Evolutionary conservation across 2,888 invertebrate species (phyloP), one percentile per base, ranked within the genome.

Genomic region (Esperia sulphurella): DNA sequence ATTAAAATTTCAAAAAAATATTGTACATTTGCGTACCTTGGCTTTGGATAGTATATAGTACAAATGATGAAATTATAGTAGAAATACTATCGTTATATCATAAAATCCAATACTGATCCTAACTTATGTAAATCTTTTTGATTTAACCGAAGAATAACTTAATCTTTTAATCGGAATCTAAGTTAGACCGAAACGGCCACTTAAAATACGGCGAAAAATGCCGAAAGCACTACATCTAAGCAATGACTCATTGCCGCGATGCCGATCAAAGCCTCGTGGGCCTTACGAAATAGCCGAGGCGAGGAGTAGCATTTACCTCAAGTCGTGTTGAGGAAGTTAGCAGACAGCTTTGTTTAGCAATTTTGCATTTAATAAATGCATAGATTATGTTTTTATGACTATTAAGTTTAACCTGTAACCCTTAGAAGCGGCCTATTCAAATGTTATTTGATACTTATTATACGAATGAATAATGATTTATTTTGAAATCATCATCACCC

Each of bases 311-410:
- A 29, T 45, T 71, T 62, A 70, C 70, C 65, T 66, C 61, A 54
- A 68, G 71, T 72, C 75, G 70, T 70, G 73, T 68, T 61, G 61
- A 71, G 73, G 76, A 79, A 77, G 71, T 74, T 66, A 61, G 65
- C 64, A 61, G 65, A 54, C 41, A 68, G 65, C 65, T 72, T 53
- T 56, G 59, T 79, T 76, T 55, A 54, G 69, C 63, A 77, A 79
- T 63, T 50, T 55, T 61, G 63, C 64, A 52, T 62, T 65, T 50
- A 51, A 50, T 49, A 51, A 51, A 49, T 42, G 46, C 48, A 49
- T 52, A 51, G 52, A 46, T 49, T 50, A 42, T 47, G 51, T 48
- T 54, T 52, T 35, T 35, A 35, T 35, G 8, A 10, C 35, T 35
- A n/a, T n/a, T 2, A 35, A 6, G 35, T 10, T n/a, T 35, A 10